phyloP scores from a whole-genome alignment of 2,797 vertebrate genomes.

The Aratinga solstitialis region DNA sequence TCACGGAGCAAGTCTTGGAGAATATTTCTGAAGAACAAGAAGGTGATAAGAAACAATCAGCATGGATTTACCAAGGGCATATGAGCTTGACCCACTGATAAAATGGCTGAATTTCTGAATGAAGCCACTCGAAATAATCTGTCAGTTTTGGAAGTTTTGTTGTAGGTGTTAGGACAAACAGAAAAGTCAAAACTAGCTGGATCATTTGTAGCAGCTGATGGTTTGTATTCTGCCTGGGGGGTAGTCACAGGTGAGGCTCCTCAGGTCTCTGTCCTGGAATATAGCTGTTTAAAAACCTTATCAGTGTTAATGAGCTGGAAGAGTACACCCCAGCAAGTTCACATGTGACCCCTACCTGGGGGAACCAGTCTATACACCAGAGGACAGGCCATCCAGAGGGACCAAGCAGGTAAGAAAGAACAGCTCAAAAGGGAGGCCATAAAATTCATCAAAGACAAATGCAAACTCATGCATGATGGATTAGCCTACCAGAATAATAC shows the following conservation, averaged over 20 bases:
- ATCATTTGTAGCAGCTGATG: not conserved
- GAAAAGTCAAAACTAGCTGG: not conserved
- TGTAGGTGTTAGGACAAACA: not conserved
- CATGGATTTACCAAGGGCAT: fast-evolving
- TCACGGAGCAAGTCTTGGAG: not conserved
- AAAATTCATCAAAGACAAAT: not conserved
- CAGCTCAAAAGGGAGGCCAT: not conserved
- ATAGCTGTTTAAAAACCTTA: not conserved
- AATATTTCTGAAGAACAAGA: not conserved
- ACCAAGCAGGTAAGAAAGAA: not conserved
- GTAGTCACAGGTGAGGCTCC: not conserved
- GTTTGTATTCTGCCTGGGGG: fast-evolving
- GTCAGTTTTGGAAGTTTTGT: not conserved
- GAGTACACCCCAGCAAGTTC: not conserved
- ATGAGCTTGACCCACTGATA: fast-evolving
- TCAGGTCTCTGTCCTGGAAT: not conserved
- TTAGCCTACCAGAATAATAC: not conserved
- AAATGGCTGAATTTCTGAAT: not conserved
- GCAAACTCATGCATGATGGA: not conserved
- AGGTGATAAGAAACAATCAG: not conserved
- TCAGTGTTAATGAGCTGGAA: not conserved
- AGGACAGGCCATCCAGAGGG: not conserved
- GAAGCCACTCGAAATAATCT: not conserved
- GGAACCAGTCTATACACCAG: not conserved
- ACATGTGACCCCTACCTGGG: not conserved